phyloP scores from a whole-genome alignment of 2,113 vertebrate species.

The Ancistrus triradiatus region DNA sequence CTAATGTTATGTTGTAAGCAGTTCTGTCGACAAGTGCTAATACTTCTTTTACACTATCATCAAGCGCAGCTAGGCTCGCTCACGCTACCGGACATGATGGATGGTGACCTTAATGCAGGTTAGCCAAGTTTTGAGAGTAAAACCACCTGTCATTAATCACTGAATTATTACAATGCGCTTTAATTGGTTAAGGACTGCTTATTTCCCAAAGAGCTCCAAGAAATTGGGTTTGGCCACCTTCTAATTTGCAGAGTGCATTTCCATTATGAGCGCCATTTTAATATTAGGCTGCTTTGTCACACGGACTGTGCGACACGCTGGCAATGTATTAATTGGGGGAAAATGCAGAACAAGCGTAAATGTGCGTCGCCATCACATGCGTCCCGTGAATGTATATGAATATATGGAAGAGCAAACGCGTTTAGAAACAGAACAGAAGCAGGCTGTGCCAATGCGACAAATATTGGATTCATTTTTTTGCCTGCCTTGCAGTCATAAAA shows the following conservation, averaged over 20 bases:
- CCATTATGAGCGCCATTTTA: slow-evolving; percentile 99
- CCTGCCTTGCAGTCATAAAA: slow-evolving; percentile 11
- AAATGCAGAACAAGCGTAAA: slow-evolving; percentile 95
- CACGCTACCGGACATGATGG: slow-evolving; percentile 98
- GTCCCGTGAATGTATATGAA: too few species aligned
- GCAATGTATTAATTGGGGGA: slow-evolving; percentile 98
- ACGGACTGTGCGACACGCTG: slow-evolving; percentile 95
- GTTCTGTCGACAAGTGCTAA: slow-evolving; percentile 99
- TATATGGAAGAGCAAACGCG: too few species aligned
- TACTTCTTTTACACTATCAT: slow-evolving; percentile 99
- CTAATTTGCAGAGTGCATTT: slow-evolving; percentile 99
- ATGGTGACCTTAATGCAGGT: slow-evolving; percentile 99
- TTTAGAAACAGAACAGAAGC: too few species aligned
- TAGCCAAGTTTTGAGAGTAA: slow-evolving; percentile 99
- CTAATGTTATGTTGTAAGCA: slow-evolving; percentile 99
- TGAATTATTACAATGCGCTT: slow-evolving; percentile 99
- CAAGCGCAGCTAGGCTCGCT: slow-evolving; percentile 98
- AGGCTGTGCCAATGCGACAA: slow-evolving; percentile 15
- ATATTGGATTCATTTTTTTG: slow-evolving; percentile 13
- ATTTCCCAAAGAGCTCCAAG: slow-evolving; percentile 99
- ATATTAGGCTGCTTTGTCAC: slow-evolving; percentile 99
- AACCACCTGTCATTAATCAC: slow-evolving; percentile 99
- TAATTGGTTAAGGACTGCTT: slow-evolving; percentile 99
- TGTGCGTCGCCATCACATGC: slow-evolving; percentile 49
- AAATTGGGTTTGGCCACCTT: slow-evolving; percentile 95